Conservation (phyloP, 1,140 invertebrate genomes). For the Anthonomus grandis region DNA sequence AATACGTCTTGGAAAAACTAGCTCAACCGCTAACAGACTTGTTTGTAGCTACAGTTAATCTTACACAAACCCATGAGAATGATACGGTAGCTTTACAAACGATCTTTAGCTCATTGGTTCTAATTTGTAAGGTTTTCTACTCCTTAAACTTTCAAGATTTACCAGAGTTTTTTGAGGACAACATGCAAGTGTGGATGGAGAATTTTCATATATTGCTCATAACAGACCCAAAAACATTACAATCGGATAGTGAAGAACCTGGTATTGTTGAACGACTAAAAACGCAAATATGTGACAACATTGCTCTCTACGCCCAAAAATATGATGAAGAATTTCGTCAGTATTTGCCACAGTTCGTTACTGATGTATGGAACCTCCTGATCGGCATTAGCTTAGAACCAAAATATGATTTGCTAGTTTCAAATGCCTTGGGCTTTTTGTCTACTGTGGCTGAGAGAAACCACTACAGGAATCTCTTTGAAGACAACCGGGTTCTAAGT, state of each 20-base stretch:
- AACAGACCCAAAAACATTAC: conserved; percentile 70
- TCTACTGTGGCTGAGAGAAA: conserved; percentile 89
- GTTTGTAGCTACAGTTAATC: conserved; percentile 80
- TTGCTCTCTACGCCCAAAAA: conserved; percentile 92
- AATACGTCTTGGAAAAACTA: conserved; percentile 92
- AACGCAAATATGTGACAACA: conserved; percentile 94
- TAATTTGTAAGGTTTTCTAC: conserved; percentile 96
- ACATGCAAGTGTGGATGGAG: conserved; percentile 92
- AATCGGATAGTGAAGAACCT: conserved; percentile 73
- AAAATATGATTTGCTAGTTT: conserved; percentile 94
- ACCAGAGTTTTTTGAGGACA: conserved; percentile 98
- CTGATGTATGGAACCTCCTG: conserved; percentile 87
- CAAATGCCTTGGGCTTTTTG: conserved; percentile 93
- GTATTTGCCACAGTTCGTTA: conserved; percentile 87
- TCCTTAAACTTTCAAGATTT: conserved; percentile 96
- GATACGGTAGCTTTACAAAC: conserved; percentile 80
- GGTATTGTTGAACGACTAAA: conserved; percentile 88
- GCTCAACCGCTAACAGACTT: conserved; percentile 90
- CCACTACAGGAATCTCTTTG: conserved; percentile 85
- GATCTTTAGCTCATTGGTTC: conserved; percentile 84
- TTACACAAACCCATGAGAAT: conserved; percentile 72
- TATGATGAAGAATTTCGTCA: conserved; percentile 95
- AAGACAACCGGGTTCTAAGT: conserved; percentile 79
- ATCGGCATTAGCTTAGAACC: conserved; percentile 77
- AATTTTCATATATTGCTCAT: conserved; percentile 81